Percentiles rank a stretch among this genome's conserved stretches.
Conservation (phyloP, 2,797 vertebrate genomes). For the Leucoraja ocellata region DNA sequence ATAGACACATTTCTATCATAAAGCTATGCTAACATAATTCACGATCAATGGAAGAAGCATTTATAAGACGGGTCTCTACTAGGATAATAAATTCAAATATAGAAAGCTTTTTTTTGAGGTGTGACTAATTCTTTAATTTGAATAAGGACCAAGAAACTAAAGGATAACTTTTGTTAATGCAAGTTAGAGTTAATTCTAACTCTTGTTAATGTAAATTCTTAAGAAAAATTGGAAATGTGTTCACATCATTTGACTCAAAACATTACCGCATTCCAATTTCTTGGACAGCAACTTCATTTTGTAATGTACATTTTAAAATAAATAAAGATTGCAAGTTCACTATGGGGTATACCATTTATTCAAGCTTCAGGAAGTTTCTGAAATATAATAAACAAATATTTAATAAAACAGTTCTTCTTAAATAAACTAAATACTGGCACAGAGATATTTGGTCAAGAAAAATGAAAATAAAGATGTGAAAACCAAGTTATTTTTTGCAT, state of each 20-base stretch:
- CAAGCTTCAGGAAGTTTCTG: neutral
- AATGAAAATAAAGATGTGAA: constrained; percentile 7
- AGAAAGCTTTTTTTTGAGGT: too few species aligned
- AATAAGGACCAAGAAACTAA: neutral
- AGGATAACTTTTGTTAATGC: neutral
- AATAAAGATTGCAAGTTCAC: neutral
- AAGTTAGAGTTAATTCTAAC: neutral
- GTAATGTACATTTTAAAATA: neutral
- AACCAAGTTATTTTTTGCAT: neutral
- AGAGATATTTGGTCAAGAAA: neutral
- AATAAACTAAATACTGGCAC: neutral
- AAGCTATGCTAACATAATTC: neutral
- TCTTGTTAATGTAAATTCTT: neutral
- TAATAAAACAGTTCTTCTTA: neutral
- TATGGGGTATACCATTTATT: neutral
- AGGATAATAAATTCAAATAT: too few species aligned
- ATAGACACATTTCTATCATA: neutral
- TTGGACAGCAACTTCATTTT: neutral
- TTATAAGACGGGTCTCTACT: neutral
- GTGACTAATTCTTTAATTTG: too few species aligned
- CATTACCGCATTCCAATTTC: neutral
- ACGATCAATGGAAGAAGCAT: neutral
- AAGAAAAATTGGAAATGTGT: neutral
- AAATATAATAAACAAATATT: neutral
- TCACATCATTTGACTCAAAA: neutral